A percentile compares a stretch with the other conserved stretches of the same genome.
Conservation (phyloP, 1,140 invertebrate species). For the Trachymyrmex septentrionalis region DNA sequence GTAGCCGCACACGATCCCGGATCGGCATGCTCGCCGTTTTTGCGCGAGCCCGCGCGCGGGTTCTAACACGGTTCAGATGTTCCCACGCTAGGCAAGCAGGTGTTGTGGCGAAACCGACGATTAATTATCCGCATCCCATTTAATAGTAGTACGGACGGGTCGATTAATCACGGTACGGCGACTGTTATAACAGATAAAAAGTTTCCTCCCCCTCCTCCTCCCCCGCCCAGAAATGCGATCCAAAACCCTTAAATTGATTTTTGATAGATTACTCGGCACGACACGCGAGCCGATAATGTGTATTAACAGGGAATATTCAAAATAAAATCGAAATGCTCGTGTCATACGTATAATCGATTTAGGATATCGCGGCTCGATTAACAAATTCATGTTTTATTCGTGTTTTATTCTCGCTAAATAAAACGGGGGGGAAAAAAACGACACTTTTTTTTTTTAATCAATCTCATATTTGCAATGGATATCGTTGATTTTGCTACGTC, state of each 20-base stretch:
- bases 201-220: background rate
- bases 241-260: slow-evolving; percentile 45
- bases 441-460: background rate
- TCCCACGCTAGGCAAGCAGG: slow-evolving; percentile 60
- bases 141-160: slow-evolving; percentile 58
- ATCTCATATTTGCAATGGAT: background rate
- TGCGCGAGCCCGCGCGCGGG: slow-evolving; percentile 39
- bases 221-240: background rate
- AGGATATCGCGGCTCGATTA: background rate
- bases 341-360: background rate
- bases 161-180: slow-evolving; percentile 57
- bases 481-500: background rate
- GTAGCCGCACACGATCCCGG: background rate
- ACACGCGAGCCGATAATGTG: background rate
- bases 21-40: slow-evolving; percentile 53
- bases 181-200: slow-evolving; percentile 60
- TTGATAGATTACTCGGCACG: slow-evolving; percentile 19
- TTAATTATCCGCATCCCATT: slow-evolving; percentile 64
- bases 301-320: background rate
- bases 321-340: background rate
- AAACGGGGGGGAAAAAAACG: background rate
- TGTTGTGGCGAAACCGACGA: slow-evolving; percentile 60
- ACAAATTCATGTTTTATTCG: background rate
- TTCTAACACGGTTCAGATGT: slow-evolving; percentile 61
- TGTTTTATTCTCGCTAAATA: background rate